phyloP scores from a whole-genome alignment of 2,113 vertebrate genomes.

The Thunnus maccoyii region DNA sequence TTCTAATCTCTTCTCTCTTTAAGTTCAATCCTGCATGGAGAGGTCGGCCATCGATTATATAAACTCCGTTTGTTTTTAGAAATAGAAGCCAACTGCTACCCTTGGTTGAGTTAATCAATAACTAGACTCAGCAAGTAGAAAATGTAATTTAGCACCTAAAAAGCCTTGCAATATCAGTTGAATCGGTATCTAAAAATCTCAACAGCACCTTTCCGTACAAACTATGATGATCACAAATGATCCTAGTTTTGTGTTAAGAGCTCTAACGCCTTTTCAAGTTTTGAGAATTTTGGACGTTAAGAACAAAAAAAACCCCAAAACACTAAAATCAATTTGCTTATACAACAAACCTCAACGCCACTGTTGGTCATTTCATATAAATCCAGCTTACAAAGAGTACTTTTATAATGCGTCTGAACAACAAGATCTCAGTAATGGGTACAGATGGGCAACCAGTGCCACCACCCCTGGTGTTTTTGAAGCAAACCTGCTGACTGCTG shows the following conservation, averaged over 20 bases:
- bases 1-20: neutral
- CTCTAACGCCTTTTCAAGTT: neutral
- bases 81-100: constrained; percentile 10
- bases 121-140: neutral
- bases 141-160: neutral
- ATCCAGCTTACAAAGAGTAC: neutral
- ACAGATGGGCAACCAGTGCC: constrained; percentile 45
- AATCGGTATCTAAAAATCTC: neutral
- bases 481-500: constrained; percentile 69
- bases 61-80: constrained; percentile 23
- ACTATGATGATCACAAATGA: neutral
- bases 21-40: neutral
- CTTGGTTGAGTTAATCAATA: constrained; percentile 23
- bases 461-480: constrained; percentile 61
- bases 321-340: neutral
- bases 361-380: neutral
- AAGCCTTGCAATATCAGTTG: neutral
- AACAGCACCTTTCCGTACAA: neutral
- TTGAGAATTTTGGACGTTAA: neutral
- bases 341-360: neutral
- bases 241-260: neutral
- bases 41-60: constrained; percentile 12
- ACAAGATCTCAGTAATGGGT: constrained; percentile 25
- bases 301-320: too few relatives aligned
- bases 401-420: constrained; percentile 10